phyloP scores from a whole-genome alignment of 2,797 vertebrate genomes.

The Sebastes minor region DNA sequence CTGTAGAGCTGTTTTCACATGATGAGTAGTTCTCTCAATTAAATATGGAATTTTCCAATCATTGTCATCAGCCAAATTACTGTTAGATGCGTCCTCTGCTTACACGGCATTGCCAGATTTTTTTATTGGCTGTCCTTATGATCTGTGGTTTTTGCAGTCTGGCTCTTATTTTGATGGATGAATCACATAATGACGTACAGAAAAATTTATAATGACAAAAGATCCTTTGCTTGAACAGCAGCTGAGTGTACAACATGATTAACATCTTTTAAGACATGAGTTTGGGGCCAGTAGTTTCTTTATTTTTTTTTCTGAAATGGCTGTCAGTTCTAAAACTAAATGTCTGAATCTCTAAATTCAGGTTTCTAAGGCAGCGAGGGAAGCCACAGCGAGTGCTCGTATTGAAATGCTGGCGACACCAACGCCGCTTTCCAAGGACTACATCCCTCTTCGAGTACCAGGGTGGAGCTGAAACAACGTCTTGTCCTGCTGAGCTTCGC shows the following conservation, averaged over 20 bases:
- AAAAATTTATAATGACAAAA: neutral
- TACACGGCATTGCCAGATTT: neutral
- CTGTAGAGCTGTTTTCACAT: neutral
- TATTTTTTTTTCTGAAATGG: neutral
- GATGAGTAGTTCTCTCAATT: neutral
- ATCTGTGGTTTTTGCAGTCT: neutral
- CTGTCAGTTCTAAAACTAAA: neutral
- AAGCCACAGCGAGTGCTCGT: slow-evolving; percentile 61
- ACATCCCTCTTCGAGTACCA: slow-evolving; percentile 55
- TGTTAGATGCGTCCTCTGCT: neutral
- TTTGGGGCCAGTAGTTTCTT: neutral
- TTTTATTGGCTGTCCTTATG: neutral
- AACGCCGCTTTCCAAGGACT: slow-evolving; percentile 70
- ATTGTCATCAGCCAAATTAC: neutral
- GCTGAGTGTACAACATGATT: neutral
- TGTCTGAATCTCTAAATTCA: slow-evolving; percentile 36
- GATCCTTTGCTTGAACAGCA: neutral
- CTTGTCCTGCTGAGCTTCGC: neutral
- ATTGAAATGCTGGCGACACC: slow-evolving; percentile 72
- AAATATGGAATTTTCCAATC: slow-evolving; percentile 3
- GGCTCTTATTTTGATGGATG: neutral
- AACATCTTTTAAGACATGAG: neutral
- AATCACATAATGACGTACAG: neutral
- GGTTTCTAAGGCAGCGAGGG: slow-evolving; percentile 72
- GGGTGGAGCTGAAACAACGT: slow-evolving; percentile 52